These are phyloP conservation scores for Tricholauxania praeusta DNA, from an alignment of 2,888 invertebrate species.

Conservation along the genomic window DNA sequence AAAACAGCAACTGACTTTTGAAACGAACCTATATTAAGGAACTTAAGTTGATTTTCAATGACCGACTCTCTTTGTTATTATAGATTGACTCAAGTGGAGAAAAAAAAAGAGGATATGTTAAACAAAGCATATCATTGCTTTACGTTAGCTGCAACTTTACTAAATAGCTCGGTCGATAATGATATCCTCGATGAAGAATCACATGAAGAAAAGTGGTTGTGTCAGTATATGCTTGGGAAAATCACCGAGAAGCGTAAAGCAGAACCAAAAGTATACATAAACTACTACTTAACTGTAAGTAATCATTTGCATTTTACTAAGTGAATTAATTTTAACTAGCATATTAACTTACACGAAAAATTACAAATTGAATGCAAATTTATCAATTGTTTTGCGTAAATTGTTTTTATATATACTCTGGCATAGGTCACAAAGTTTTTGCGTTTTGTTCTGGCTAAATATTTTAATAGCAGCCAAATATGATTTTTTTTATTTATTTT, in stretches of 20 bases:
- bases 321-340: not conserved
- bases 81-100: slow-evolving; percentile 71
- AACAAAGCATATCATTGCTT: slow-evolving; percentile 85
- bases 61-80: not conserved
- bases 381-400: too few relatives aligned
- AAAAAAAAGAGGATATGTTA: slow-evolving; percentile 83
- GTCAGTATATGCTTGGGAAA: slow-evolving; percentile 96
- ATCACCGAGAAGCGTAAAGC: slow-evolving; percentile 88
- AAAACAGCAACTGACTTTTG: too few relatives aligned
- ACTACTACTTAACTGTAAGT: slow-evolving; percentile 80
- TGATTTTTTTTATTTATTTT: too few relatives aligned
- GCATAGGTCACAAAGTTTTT: too few relatives aligned
- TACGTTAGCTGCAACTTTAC: slow-evolving; percentile 74
- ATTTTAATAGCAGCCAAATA: too few relatives aligned
- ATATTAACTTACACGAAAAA: too few relatives aligned
- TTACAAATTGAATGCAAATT: too few relatives aligned
- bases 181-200: slow-evolving; percentile 63
- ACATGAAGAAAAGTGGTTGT: slow-evolving; percentile 91
- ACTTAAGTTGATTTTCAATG: too few relatives aligned
- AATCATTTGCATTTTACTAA: not conserved
- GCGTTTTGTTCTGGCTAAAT: too few relatives aligned
- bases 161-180: slow-evolving; percentile 59
- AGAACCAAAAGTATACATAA: slow-evolving; percentile 79
- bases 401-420: too few relatives aligned
- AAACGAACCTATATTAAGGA: not conserved